Percentiles rank a stretch among this genome's conserved stretches.
Conservation (phyloP, 2,888 invertebrate genomes). For the Oscheius sp. region DNA sequence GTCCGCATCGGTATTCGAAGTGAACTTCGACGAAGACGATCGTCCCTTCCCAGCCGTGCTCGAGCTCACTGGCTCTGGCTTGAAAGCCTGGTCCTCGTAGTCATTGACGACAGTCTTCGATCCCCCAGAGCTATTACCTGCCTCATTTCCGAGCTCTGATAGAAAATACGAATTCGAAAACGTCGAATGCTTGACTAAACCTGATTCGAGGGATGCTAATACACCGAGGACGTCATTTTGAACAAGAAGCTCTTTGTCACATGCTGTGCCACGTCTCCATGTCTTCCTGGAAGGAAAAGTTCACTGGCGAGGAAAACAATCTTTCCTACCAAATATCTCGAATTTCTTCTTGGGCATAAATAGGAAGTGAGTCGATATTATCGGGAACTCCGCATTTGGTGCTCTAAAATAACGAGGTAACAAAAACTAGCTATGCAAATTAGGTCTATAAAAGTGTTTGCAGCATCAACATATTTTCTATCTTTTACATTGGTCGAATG, state of each 20-base stretch:
- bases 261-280: slow-evolving; percentile 62
- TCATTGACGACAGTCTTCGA: slow-evolving; percentile 16
- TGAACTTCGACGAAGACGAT: slow-evolving; percentile 25
- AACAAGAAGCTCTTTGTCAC: slow-evolving; percentile 62
- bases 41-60: slow-evolving; percentile 11
- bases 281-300: slow-evolving; percentile 55
- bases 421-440: too few species aligned
- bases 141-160: slow-evolving; percentile 19
- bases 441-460: too few species aligned
- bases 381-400: slow-evolving; percentile 61
- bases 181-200: neutral
- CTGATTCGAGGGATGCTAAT: slow-evolving; percentile 21
- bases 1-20: slow-evolving; percentile 9
- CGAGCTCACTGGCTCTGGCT: neutral
- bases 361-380: slow-evolving; percentile 60
- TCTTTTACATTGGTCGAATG: too few species aligned
- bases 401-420: slow-evolving; percentile 2
- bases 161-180: neutral
- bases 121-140: slow-evolving; percentile 15
- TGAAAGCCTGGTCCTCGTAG: slow-evolving; percentile 20
- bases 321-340: slow-evolving; percentile 63
- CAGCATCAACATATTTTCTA: too few species aligned
- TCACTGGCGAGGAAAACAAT: neutral
- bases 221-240: slow-evolving; percentile 63
- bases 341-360: slow-evolving; percentile 68